Conservation (phyloP, 2,888 invertebrate genomes). For the Drosophila seclusa region DNA sequence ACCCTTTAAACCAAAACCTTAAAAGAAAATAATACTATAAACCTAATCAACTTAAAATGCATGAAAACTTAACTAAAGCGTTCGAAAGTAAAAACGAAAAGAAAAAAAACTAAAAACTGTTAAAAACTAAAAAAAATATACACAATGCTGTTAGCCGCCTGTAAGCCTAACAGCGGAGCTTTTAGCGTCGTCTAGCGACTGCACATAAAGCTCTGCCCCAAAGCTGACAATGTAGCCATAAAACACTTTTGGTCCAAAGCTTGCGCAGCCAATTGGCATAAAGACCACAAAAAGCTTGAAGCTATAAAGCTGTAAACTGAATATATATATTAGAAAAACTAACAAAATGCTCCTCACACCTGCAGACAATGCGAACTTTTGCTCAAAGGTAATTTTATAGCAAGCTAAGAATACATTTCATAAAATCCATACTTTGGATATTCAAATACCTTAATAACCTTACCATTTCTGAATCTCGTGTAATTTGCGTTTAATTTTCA, state of each 20-base stretch:
- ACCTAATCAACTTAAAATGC: constrained; percentile 33
- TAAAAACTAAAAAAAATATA: constrained; percentile 5
- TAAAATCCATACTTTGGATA: not conserved
- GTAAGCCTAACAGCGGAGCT: constrained; percentile 51
- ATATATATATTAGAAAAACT: constrained; percentile 1
- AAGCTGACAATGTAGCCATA: constrained; percentile 17
- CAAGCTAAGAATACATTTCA: not conserved
- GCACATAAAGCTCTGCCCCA: constrained; percentile 66
- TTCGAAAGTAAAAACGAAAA: constrained; percentile 23
- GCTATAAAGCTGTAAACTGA: not conserved
- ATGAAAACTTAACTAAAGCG: constrained; percentile 49
- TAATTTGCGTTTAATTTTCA: not conserved
- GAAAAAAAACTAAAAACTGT: not conserved
- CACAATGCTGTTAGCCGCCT: constrained; percentile 48
- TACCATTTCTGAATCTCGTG: not conserved
- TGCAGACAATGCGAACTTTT: not conserved
- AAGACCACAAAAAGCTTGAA: constrained; percentile 11
- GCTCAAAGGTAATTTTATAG: not conserved
- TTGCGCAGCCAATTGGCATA: constrained; percentile 15
- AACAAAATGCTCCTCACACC: constrained; percentile 4
- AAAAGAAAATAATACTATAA: constrained; percentile 30
- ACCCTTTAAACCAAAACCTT: constrained; percentile 25
- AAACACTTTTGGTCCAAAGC: constrained; percentile 37
- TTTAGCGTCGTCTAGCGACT: constrained; percentile 70
- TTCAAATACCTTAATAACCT: not conserved